Evolutionary conservation across 2,888 invertebrate genomes (phyloP).

Genomic region (Biston betularia): DNA sequence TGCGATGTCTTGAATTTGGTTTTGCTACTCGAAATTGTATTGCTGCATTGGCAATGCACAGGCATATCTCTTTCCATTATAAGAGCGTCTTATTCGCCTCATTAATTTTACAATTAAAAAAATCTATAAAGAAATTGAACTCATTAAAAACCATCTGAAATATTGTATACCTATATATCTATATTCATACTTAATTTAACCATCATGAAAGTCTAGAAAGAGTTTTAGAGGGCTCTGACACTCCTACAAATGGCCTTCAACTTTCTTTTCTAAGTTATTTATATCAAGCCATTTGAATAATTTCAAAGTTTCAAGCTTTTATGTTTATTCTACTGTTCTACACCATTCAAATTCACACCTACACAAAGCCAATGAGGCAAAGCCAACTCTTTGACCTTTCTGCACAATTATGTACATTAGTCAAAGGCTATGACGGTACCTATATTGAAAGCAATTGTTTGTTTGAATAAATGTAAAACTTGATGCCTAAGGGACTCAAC

Average conservation of each 20-base stretch:
- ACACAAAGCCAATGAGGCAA: constrained; percentile 8
- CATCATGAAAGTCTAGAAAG: neutral
- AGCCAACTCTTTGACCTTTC: constrained; percentile 1
- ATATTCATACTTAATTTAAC: neutral
- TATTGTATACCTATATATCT: neutral
- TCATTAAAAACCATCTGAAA: constrained; percentile 4
- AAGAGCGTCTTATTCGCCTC: no score
- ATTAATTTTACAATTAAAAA: no score
- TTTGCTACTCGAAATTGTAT: no score
- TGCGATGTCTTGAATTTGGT: no score
- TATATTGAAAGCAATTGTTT: neutral
- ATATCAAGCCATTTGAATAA: constrained; percentile 10
- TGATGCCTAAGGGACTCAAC: no score
- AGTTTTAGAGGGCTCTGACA: constrained; percentile 11
- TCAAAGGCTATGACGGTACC: neutral
- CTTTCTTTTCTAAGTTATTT: constrained; percentile 19
- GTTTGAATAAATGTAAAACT: neutral
- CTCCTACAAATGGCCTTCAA: constrained; percentile 6
- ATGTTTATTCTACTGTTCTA: constrained; percentile 1
- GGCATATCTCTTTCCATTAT: no score
- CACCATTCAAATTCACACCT: constrained; percentile 6
- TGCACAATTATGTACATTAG: neutral
- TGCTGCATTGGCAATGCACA: no score
- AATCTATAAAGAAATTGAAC: neutral
- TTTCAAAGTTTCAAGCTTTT: constrained; percentile 8